Conservation (phyloP, 2,113 vertebrate species). For the Bucco capensis region DNA sequence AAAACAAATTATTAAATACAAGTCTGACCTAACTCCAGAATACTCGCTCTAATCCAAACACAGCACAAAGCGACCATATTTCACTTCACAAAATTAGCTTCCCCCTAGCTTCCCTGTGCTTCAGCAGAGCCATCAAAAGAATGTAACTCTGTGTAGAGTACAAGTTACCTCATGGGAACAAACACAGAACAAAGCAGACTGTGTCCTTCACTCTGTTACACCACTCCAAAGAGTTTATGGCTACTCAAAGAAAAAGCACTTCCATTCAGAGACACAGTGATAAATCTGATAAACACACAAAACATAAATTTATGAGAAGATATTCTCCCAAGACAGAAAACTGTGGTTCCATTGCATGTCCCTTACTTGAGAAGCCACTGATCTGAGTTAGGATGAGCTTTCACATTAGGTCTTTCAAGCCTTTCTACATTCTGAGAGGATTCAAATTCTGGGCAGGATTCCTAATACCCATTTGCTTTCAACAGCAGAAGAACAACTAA, state of each 20-base stretch:
- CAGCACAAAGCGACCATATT: not conserved
- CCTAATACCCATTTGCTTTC: not conserved
- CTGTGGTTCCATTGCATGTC: not conserved
- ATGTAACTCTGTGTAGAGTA: not conserved
- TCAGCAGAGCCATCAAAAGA: not conserved
- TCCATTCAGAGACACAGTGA: not conserved
- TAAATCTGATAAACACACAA: not conserved
- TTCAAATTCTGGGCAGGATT: not conserved
- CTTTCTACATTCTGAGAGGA: not conserved
- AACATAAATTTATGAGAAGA: not conserved
- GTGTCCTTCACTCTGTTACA: not conserved
- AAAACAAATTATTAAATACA: not conserved
- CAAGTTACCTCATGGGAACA: constrained; percentile 48
- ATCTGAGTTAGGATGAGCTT: not conserved
- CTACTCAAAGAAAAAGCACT: not conserved
- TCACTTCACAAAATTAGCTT: not conserved
- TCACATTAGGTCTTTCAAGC: not conserved
- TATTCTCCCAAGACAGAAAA: not conserved
- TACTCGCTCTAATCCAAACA: not conserved
- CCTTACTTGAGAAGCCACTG: not conserved
- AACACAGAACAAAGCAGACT: not conserved
- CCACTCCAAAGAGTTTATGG: not conserved
- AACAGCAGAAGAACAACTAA: not conserved
- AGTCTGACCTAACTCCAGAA: not conserved
- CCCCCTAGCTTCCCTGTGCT: not conserved